phyloP scores from a whole-genome alignment of 2,888 invertebrate species.

The Pseudeuparius sepicola region DNA sequence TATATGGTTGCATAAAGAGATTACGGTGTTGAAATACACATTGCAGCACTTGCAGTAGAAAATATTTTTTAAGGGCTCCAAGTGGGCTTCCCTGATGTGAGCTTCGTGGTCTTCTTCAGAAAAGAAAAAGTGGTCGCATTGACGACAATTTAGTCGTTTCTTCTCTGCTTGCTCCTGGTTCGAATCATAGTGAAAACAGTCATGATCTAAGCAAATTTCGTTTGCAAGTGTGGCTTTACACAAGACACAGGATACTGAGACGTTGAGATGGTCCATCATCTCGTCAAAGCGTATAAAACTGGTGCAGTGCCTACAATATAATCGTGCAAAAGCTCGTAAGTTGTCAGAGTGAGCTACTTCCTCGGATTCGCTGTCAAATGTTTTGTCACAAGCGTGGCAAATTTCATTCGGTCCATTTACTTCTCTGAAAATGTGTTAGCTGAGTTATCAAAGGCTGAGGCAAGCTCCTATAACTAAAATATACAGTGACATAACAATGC shows the following conservation, averaged over 20 bases:
- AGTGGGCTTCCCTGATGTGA: constrained; percentile 18
- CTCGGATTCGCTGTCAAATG: no score
- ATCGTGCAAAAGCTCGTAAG: no score
- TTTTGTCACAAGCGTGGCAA: no score
- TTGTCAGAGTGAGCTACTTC: no score
- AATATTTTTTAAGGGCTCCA: background rate
- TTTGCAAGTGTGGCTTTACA: constrained; percentile 18
- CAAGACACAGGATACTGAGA: constrained; percentile 19
- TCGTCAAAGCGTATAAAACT: constrained; percentile 18
- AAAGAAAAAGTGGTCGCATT: constrained; percentile 19
- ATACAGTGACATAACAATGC: no score
- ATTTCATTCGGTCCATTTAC: no score
- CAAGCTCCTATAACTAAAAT: no score
- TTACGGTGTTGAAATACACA: no score
- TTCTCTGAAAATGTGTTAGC: no score
- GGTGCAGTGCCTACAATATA: no score
- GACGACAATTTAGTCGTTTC: constrained; percentile 15
- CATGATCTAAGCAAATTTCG: constrained; percentile 15
- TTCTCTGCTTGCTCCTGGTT: constrained; percentile 15
- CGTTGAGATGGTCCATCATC: constrained; percentile 15
- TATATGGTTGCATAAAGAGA: no score
- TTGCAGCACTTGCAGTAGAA: constrained; percentile 20
- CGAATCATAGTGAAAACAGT: constrained; percentile 17
- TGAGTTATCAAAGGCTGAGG: no score
- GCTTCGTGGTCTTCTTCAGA: constrained; percentile 12